These are phyloP conservation scores for Morone saxatilis DNA, from an alignment of 2,113 vertebrate species.

Conservation along the genomic window DNA sequence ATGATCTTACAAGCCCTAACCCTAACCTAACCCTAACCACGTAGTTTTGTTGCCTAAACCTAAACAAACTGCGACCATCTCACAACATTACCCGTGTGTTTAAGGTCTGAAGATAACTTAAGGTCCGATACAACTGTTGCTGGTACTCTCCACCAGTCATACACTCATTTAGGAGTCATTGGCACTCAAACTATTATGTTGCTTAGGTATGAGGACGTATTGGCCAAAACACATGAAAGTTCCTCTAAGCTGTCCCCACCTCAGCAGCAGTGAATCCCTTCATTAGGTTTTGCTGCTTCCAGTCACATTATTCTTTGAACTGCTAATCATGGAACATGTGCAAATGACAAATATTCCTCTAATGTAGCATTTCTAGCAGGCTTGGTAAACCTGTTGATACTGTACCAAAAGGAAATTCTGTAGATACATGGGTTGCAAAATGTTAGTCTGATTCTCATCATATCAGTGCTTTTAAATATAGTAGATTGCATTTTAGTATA, in stretches of 20 bases:
- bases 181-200: too few relatives aligned
- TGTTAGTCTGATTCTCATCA: slow-evolving; percentile 1
- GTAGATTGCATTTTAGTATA: slow-evolving; percentile 10
- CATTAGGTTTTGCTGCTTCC: not conserved
- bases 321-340: not conserved
- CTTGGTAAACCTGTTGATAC: not conserved
- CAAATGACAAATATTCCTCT: slow-evolving; percentile 2
- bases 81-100: too few relatives aligned
- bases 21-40: too few relatives aligned
- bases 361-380: slow-evolving; percentile 26
- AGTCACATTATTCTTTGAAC: not conserved
- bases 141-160: too few relatives aligned
- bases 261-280: not conserved
- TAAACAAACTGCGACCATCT: too few relatives aligned
- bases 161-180: too few relatives aligned
- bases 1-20: too few relatives aligned
- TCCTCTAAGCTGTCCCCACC: not conserved
- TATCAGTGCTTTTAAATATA: slow-evolving; percentile 1
- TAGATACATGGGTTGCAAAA: slow-evolving; percentile 17
- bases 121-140: too few relatives aligned
- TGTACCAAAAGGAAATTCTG: slow-evolving; percentile 29
- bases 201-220: too few relatives aligned
- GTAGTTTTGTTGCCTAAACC: too few relatives aligned
- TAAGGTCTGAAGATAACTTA: too few relatives aligned
- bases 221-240: not conserved